phyloP scores from a whole-genome alignment of 1,140 invertebrate genomes.

The Daktulosphaira vitifoliae region DNA sequence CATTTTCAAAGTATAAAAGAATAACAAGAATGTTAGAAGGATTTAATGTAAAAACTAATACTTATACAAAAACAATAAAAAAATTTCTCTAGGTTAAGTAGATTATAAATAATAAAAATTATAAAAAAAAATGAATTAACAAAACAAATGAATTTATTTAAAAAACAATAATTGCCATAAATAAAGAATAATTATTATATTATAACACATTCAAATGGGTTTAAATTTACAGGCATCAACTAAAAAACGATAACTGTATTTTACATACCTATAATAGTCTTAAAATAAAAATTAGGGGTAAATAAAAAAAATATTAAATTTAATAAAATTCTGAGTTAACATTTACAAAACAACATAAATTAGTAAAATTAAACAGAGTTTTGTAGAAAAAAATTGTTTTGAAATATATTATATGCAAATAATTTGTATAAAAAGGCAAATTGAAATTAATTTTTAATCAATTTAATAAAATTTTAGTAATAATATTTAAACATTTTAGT shows the following conservation, averaged over 20 bases:
- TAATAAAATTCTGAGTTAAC: no score
- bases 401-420: no score
- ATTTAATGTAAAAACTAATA: constrained; percentile 3
- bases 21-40: not conserved
- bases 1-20: constrained; percentile 20
- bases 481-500: not conserved
- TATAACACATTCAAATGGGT: not conserved
- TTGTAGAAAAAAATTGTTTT: no score
- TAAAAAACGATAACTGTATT: not conserved
- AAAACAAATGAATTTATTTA: no score
- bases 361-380: no score
- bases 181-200: constrained; percentile 17
- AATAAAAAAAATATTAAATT: not conserved
- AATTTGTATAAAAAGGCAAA: no score
- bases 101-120: constrained; percentile 9
- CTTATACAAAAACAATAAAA: constrained; percentile 3
- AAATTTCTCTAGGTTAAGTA: constrained; percentile 15
- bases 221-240: not conserved
- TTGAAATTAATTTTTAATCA: not conserved
- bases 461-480: not conserved
- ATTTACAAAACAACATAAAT: no score
- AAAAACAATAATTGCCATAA: no score
- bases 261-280: not conserved
- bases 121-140: constrained; percentile 1
- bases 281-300: not conserved